Evolutionary conservation across 2,888 invertebrate species (phyloP).

Genomic region (Coelogynopora nodosa): DNA sequence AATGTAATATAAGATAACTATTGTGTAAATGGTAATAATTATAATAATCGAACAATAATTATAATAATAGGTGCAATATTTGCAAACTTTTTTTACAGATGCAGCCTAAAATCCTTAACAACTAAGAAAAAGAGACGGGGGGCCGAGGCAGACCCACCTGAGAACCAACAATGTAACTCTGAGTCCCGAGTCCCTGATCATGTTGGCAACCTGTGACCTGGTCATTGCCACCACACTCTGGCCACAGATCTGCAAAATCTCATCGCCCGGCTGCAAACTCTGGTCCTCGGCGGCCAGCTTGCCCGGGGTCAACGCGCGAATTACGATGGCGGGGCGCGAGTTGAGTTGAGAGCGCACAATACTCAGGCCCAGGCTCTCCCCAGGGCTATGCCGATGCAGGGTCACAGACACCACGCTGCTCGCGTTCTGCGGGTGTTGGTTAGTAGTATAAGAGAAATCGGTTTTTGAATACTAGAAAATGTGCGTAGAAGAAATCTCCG

Average conservation of each 20-base stretch:
- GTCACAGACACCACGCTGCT: neutral
- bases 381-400: neutral
- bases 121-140: too few relatives aligned
- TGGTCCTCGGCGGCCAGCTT: neutral
- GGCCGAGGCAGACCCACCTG: neutral
- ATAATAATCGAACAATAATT: too few relatives aligned
- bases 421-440: too few relatives aligned
- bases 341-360: neutral
- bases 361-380: neutral
- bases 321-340: neutral
- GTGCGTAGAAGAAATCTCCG: too few relatives aligned
- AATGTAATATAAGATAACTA: too few relatives aligned
- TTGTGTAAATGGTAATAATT: too few relatives aligned
- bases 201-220: neutral
- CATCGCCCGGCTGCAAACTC: neutral
- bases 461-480: too few relatives aligned
- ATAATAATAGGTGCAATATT: too few relatives aligned
- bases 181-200: neutral
- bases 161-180: neutral
- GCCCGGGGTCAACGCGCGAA: neutral
- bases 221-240: neutral
- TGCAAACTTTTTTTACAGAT: too few relatives aligned
- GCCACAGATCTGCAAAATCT: neutral
- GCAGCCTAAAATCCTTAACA: too few relatives aligned
- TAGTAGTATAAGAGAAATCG: too few relatives aligned